Percentiles rank a stretch among this genome's conserved stretches.
phyloP scores from a whole-genome alignment of 2,888 invertebrate genomes.

The Apodemia mormo region DNA sequence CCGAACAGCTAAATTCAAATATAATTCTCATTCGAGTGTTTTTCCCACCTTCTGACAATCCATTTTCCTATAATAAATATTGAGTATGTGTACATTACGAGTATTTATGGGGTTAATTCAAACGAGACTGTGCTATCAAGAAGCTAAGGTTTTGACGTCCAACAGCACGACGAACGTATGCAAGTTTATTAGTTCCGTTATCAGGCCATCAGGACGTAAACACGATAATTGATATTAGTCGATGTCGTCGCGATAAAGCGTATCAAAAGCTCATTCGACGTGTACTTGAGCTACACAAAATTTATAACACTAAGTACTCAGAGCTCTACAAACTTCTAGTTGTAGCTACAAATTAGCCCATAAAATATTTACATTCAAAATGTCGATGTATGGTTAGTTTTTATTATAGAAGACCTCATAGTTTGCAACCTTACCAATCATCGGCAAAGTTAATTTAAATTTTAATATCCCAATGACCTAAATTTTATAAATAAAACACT shows the following conservation, averaged over 20 bases:
- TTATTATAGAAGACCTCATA: no score
- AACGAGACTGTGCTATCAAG: not conserved
- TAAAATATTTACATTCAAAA: no score
- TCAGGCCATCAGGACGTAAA: conserved; percentile 19
- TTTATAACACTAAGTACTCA: not conserved
- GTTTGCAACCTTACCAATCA: not conserved
- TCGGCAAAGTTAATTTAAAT: not conserved
- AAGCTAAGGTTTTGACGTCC: not conserved
- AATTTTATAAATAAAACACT: no score
- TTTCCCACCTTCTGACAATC: no score
- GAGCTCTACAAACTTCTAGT: no score
- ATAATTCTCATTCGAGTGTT: no score
- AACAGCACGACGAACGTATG: not conserved
- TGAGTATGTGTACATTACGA: no score
- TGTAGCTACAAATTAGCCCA: no score
- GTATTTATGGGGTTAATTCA: not conserved
- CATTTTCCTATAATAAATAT: no score
- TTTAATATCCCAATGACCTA: no score
- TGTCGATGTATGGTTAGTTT: not conserved
- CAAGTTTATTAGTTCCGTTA: conserved; percentile 22
- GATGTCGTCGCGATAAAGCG: conserved; percentile 23
- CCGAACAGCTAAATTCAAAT: no score
- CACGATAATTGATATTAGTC: conserved; percentile 22
- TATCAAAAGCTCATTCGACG: conserved; percentile 25
- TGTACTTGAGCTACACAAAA: not conserved